Evolutionary conservation across 2,113 vertebrate genomes (phyloP), one percentile per base, ranked within the genome.

Genomic region (Gnathonemus echidnorhynchus): DNA sequence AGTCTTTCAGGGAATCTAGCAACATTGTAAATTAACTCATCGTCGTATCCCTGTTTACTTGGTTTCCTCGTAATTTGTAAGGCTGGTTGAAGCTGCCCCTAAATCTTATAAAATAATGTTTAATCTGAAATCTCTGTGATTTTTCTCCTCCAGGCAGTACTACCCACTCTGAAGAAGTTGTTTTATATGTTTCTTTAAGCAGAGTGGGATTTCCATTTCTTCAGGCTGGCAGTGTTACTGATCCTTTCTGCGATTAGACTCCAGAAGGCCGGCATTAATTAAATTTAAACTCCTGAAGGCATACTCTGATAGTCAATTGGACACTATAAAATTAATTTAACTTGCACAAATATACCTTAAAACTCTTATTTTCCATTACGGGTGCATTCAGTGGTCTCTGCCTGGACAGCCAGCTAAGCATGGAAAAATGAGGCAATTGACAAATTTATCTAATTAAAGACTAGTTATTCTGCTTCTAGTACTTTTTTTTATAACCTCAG

Each of bases 251-350:
- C 42, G 35, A 84, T 21, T 46, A 84, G 39, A 24, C 42, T 24
- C 80, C 35, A 9, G 35, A 9, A 84, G 42, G 80, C 80, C 42
- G 0, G 21, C 19, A 42, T 84, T 84, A 84, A 84, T 84, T 84
- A 48, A 84, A 84, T 48, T 84, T 84, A 84, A 42, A 42, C 80
- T 84, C 80, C 80, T 84, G 42, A 84, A 84, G 80, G 80, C 80
- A 84, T 21, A n/a, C 9, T 46, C 13, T 45, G 80, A 84, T 84
- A 84, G 80, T 84, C 80, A 84, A 46, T 24, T 84, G 42, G 42
- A 84, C 21, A 48, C 35, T 45, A 84, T 45, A 45, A 84, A 46
- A 21, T 84, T 42, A 10, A 84, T 84, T 84, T 84, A 84, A 46
- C 80, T 84, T 45, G 19, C 35, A 17, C 35, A 84, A 84, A 84